Conservation (phyloP, 2,888 invertebrate species). For the Cryptocephalus moraei region DNA sequence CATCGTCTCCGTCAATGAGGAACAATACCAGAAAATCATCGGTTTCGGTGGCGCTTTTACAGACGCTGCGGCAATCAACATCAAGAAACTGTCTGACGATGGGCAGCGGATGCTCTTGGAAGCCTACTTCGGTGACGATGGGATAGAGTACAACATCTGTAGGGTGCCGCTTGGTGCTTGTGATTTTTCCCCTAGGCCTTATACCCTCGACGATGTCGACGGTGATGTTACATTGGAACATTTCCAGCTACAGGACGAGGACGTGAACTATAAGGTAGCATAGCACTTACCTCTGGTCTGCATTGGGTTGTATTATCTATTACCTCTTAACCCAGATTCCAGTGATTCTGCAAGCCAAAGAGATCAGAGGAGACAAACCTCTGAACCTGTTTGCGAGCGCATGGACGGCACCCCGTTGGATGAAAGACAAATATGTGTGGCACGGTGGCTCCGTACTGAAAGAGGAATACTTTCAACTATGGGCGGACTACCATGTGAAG, state of each 20-base stretch:
- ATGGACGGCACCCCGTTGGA: slow-evolving; percentile 31
- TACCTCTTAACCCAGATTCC: no score
- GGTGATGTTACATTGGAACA: slow-evolving; percentile 3
- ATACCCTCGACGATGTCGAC: slow-evolving; percentile 60
- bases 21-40: slow-evolving; percentile 50
- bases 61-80: slow-evolving; percentile 50
- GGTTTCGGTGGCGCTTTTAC: slow-evolving; percentile 87
- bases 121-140: slow-evolving; percentile 56
- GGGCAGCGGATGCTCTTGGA: slow-evolving; percentile 43
- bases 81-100: slow-evolving; percentile 45
- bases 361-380: no score
- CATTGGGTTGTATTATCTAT: no score
- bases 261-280: slow-evolving; percentile 56
- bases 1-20: not conserved
- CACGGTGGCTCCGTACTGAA: slow-evolving; percentile 30
- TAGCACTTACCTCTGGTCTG: no score
- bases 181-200: slow-evolving; percentile 73
- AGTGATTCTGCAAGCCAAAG: not conserved
- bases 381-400: slow-evolving; percentile 39
- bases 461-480: slow-evolving; percentile 55
- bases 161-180: slow-evolving; percentile 76
- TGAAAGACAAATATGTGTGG: slow-evolving; percentile 26
- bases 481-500: slow-evolving; percentile 69
- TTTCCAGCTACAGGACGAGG: slow-evolving; percentile 43
- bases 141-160: slow-evolving; percentile 68